phyloP scores from a whole-genome alignment of 2,888 invertebrate species.

The Agrochola lychnidis region DNA sequence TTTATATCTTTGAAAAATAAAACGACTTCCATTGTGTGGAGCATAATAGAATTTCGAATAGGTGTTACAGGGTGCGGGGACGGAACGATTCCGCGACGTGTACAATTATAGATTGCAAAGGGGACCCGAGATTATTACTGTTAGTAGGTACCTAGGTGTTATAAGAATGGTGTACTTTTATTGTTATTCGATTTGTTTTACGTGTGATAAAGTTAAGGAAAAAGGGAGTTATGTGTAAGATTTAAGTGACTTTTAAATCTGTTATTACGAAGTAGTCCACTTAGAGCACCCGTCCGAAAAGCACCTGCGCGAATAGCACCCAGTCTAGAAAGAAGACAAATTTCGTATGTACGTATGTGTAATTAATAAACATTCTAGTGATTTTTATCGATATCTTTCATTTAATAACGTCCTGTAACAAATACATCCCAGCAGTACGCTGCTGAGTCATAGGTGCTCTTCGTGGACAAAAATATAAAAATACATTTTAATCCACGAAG shows the following conservation, averaged over 20 bases:
- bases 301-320: too few species aligned
- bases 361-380: too few species aligned
- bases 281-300: too few species aligned
- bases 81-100: constrained; percentile 39
- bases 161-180: constrained; percentile 16
- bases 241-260: background rate
- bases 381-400: too few species aligned
- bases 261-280: too few species aligned
- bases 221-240: background rate
- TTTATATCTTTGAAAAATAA: constrained; percentile 62
- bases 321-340: too few species aligned
- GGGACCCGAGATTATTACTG: constrained; percentile 23
- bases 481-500: too few species aligned
- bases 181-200: constrained; percentile 21
- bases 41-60: constrained; percentile 62
- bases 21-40: constrained; percentile 59
- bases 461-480: too few species aligned
- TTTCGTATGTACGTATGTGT: too few species aligned
- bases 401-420: too few species aligned
- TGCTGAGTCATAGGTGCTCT: too few species aligned
- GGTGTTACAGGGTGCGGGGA: constrained; percentile 38
- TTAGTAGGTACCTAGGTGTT: background rate
- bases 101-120: constrained; percentile 59
- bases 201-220: background rate
- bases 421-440: too few species aligned